Evolutionary conservation across 2,113 vertebrate genomes (phyloP).

Genomic region (Scomber japonicus): DNA sequence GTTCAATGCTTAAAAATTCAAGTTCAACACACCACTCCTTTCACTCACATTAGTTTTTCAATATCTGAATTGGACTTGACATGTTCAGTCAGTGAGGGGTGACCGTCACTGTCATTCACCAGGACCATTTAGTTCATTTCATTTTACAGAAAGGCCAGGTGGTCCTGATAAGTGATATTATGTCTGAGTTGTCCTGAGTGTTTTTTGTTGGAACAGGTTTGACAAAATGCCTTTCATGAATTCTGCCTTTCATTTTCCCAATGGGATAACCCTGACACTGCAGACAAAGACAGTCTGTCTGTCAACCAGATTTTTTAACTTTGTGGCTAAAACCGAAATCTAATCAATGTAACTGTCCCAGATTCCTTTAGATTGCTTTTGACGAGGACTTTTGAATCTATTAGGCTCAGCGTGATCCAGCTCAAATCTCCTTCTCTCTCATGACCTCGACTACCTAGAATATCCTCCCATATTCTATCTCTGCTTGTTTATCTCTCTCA

Average conservation of each 20-base stretch:
- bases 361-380: constrained; percentile 52
- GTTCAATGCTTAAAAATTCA: background rate
- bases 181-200: background rate
- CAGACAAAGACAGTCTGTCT: background rate
- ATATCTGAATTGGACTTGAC: background rate
- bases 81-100: background rate
- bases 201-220: background rate
- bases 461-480: background rate
- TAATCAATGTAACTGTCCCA: constrained; percentile 44
- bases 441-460: background rate
- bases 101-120: constrained; percentile 12
- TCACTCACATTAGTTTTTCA: background rate
- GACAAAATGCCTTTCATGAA: background rate
- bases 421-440: constrained; percentile 5
- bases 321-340: constrained; percentile 45
- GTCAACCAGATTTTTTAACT: constrained; percentile 24
- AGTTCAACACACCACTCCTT: background rate
- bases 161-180: background rate
- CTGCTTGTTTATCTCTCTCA: background rate
- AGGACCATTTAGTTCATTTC: constrained; percentile 7
- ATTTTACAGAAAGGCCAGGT: background rate
- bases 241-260: constrained; percentile 6
- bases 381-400: constrained; percentile 15
- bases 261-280: background rate
- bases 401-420: constrained; percentile 4